Percentiles rank a stretch among this genome's conserved stretches.
Conservation (phyloP, 2,888 invertebrate species). For the Anthrax anthrax region DNA sequence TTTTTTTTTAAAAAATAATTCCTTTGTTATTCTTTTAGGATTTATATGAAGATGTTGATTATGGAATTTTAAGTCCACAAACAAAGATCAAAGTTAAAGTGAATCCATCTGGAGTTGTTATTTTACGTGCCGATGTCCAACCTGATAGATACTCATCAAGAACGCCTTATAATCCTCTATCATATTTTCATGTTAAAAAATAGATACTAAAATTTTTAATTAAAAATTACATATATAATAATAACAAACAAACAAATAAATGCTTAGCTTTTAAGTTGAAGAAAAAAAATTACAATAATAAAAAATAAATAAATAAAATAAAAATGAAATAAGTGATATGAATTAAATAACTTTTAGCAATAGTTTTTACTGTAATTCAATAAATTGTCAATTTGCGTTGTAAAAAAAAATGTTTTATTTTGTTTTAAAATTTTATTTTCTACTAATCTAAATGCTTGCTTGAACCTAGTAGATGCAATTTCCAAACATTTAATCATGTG, state of each 20-base stretch:
- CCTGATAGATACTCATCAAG: slow-evolving; percentile 30
- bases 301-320: too few species aligned
- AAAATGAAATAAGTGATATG: not conserved
- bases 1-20: not conserved
- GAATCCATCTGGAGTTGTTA: slow-evolving; percentile 83
- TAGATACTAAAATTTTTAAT: not conserved
- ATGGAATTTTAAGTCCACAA: slow-evolving; percentile 66
- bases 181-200: slow-evolving; percentile 13
- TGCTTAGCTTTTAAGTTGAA: not conserved
- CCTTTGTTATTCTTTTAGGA: slow-evolving; percentile 43
- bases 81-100: slow-evolving; percentile 89
- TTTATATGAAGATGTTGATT: slow-evolving; percentile 78
- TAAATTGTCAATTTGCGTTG: not conserved
- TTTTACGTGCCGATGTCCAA: slow-evolving; percentile 66
- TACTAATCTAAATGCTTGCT: too few species aligned
- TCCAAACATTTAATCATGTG: too few species aligned
- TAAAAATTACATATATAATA: not conserved
- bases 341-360: not conserved
- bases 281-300: too few species aligned
- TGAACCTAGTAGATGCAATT: too few species aligned
- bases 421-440: too few species aligned
- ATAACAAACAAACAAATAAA: not conserved
- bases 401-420: not conserved
- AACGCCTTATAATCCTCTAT: slow-evolving; percentile 34
- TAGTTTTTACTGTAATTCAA: not conserved